These are phyloP conservation scores for Nephila pilipes DNA, from an alignment of 1,140 invertebrate genomes.

Conservation along the genomic window DNA sequence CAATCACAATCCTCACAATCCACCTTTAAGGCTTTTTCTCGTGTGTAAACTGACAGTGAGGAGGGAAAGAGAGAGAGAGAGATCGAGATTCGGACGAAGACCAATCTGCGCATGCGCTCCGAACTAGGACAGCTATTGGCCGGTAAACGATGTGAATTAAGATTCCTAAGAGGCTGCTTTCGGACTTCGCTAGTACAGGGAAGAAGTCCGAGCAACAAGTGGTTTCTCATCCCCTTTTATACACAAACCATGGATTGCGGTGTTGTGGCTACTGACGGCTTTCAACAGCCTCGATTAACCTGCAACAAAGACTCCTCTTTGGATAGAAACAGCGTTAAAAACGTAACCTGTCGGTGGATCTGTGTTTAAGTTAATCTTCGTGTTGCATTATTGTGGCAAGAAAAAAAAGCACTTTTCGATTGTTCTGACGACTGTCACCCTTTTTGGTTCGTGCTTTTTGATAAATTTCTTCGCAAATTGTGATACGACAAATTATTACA, in stretches of 20 bases:
- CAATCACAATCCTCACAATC: slow-evolving; percentile 55
- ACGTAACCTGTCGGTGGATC: slow-evolving; percentile 14
- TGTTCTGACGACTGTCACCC: neutral
- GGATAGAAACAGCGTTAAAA: slow-evolving; percentile 42
- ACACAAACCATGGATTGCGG: slow-evolving; percentile 24
- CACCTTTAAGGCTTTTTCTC: slow-evolving; percentile 55
- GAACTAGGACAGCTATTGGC: slow-evolving; percentile 72
- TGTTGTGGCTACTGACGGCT: slow-evolving; percentile 4
- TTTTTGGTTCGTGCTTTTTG: neutral
- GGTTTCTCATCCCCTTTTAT: neutral
- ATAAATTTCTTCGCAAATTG: too few species aligned
- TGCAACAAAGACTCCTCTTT: slow-evolving; percentile 1
- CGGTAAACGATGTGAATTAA: slow-evolving; percentile 63
- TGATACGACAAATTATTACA: too few species aligned
- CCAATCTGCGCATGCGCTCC: slow-evolving; percentile 50
- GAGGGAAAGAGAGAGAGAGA: slow-evolving; percentile 37
- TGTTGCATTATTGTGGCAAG: neutral
- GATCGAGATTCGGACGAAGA: slow-evolving; percentile 19
- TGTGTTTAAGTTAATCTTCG: slow-evolving; percentile 1
- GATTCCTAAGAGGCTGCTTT: slow-evolving; percentile 58
- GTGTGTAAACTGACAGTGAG: slow-evolving; percentile 15
- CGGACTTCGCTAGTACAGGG: slow-evolving; percentile 51
- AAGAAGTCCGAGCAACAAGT: slow-evolving; percentile 56
- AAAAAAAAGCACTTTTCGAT: neutral
- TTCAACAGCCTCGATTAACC: neutral